Evolutionary conservation across 2,888 invertebrate species (phyloP).

Genomic region (Apantesis nais): DNA sequence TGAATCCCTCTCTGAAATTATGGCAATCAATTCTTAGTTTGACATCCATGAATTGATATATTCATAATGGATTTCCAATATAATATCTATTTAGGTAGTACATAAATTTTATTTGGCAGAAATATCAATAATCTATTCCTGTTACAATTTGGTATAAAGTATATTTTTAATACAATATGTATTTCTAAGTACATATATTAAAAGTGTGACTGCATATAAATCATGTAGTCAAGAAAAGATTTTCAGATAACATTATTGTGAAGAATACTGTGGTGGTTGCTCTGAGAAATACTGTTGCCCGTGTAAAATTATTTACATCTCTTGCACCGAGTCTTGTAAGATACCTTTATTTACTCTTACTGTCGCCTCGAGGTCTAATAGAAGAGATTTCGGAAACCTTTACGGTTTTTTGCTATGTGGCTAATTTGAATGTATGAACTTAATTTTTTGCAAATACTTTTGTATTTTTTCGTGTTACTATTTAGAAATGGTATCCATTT

Average conservation of each 20-base stretch:
- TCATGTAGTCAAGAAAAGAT: neutral
- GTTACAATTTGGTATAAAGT: neutral
- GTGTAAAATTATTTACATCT: neutral
- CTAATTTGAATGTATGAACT: too few relatives aligned
- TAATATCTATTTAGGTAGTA: neutral
- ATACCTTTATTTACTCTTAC: too few relatives aligned
- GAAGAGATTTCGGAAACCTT: too few relatives aligned
- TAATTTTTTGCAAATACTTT: too few relatives aligned
- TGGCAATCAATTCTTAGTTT: slow-evolving; percentile 31
- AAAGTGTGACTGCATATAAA: neutral
- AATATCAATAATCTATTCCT: neutral
- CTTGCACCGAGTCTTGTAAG: neutral
- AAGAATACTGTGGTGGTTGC: neutral
- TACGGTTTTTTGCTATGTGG: too few relatives aligned
- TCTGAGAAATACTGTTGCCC: neutral
- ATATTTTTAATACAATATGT: too few relatives aligned
- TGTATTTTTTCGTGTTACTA: too few relatives aligned
- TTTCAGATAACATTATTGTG: neutral
- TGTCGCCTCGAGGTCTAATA: too few relatives aligned
- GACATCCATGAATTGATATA: slow-evolving; percentile 39
- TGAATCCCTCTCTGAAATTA: slow-evolving; percentile 11
- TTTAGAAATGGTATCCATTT: too few relatives aligned
- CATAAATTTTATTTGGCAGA: neutral
- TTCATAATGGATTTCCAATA: slow-evolving; percentile 10
- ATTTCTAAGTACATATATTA: neutral